Percentiles rank a stretch among this genome's conserved stretches.
Conservation (phyloP, 2,888 invertebrate species). For the Mystacides longicornis region DNA sequence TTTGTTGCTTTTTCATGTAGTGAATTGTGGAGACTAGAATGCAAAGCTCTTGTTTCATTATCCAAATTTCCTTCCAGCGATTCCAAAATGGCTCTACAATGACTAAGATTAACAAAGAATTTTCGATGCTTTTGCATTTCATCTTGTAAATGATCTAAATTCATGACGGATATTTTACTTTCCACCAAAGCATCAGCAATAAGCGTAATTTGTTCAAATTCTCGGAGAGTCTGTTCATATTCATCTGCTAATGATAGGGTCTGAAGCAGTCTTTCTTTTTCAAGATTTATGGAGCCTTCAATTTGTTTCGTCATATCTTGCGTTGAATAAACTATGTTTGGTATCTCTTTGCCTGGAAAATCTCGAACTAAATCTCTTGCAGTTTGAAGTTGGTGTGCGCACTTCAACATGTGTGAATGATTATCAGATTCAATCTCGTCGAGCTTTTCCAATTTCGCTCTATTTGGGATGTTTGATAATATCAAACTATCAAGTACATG, state of each 20-base stretch:
- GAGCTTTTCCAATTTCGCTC: conserved; percentile 58
- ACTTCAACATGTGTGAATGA: conserved; percentile 51
- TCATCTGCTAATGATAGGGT: conserved; percentile 72
- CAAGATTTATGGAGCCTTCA: conserved; percentile 60
- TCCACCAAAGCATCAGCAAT: conserved; percentile 76
- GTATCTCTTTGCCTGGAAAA: conserved; percentile 63
- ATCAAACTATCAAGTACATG: conserved; percentile 49
- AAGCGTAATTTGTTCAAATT: conserved; percentile 78
- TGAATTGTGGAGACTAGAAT: conserved; percentile 65
- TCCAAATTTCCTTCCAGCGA: conserved; percentile 80
- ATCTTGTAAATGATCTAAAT: conserved; percentile 74
- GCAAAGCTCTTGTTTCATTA: conserved; percentile 65
- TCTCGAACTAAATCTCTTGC: conserved; percentile 58
- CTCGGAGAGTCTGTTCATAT: conserved; percentile 80
- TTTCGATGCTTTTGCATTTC: conserved; percentile 85
- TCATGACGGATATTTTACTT: conserved; percentile 66
- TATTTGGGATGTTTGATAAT: conserved; percentile 57
- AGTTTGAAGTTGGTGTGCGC: conserved; percentile 54
- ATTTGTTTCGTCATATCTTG: conserved; percentile 62
- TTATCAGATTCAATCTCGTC: conserved; percentile 65
- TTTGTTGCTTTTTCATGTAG: conserved; percentile 68
- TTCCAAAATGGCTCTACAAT: conserved; percentile 79
- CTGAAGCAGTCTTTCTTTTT: conserved; percentile 71
- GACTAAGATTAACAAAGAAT: conserved; percentile 82
- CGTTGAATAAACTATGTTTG: conserved; percentile 56